A percentile compares a stretch with the other conserved stretches of the same genome.
Conservation (phyloP, 2,888 invertebrate genomes). For the Drosophila testacea region DNA sequence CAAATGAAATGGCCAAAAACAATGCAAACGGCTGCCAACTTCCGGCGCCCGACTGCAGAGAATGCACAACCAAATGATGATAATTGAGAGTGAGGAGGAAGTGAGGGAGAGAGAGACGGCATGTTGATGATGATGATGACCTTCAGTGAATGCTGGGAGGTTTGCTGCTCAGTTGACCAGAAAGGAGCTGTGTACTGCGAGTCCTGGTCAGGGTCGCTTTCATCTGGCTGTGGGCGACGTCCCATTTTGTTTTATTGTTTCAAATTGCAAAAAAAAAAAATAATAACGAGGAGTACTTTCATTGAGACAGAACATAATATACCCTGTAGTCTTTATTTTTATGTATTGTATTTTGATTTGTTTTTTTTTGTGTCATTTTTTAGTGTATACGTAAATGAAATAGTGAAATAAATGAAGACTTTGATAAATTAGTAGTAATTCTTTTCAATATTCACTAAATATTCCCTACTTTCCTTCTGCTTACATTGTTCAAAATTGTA, state of each 20-base stretch:
- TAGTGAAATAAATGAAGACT: too few species aligned
- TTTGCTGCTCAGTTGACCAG: constrained; percentile 73
- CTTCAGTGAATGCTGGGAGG: constrained; percentile 38
- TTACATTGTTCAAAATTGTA: neutral
- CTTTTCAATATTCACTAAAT: too few species aligned
- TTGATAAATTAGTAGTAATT: too few species aligned
- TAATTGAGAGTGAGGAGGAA: constrained; percentile 12
- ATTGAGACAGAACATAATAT: neutral
- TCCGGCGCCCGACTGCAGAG: constrained; percentile 60
- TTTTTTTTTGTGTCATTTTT: neutral
- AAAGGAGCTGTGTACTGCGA: constrained; percentile 47
- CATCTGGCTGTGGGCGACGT: constrained; percentile 1
- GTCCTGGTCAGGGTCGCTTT: constrained; percentile 43
- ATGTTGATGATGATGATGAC: constrained; percentile 56
- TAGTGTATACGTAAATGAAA: too few species aligned
- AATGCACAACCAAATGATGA: constrained; percentile 48
- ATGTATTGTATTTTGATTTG: neutral
- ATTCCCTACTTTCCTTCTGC: neutral
- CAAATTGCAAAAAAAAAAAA: constrained; percentile 34
- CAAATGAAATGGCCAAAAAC: constrained; percentile 75
- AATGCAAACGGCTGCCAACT: constrained; percentile 80
- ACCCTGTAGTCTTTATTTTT: neutral
- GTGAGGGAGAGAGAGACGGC: constrained; percentile 19
- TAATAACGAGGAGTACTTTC: neutral
- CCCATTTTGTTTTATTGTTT: constrained; percentile 67